Evolutionary conservation across 2,888 invertebrate genomes (phyloP).

Genomic region (Blera fallax): DNA sequence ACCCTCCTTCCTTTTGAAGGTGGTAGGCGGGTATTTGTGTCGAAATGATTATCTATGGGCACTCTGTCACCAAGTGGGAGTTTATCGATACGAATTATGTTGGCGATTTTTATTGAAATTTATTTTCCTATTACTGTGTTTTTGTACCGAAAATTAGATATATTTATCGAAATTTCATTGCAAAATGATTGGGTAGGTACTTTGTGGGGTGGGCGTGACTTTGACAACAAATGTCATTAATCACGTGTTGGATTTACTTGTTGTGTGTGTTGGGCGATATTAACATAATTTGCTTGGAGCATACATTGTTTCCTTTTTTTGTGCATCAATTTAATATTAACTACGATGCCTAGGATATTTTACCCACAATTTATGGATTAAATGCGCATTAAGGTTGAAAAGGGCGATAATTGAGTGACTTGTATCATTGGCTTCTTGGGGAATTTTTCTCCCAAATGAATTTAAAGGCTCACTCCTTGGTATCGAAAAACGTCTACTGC

Average conservation of each 20-base stretch:
- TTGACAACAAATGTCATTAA: not conserved
- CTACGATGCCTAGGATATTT: too few relatives aligned
- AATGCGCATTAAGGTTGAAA: too few relatives aligned
- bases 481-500: too few relatives aligned
- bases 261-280: not conserved
- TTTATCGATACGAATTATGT: constrained; percentile 25
- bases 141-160: not conserved
- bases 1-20: too few relatives aligned
- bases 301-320: not conserved
- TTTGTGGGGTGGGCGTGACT: not conserved
- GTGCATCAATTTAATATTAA: too few relatives aligned
- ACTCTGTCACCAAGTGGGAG: not conserved
- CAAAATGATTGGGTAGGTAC: not conserved
- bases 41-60: constrained; percentile 8
- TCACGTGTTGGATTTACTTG: constrained; percentile 11
- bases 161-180: not conserved
- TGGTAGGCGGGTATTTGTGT: not conserved
- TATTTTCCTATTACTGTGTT: constrained; percentile 1
- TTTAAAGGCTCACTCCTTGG: too few relatives aligned
- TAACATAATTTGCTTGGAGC: not conserved
- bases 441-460: too few relatives aligned
- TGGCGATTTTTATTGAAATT: constrained; percentile 28
- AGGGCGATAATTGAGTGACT: too few relatives aligned
- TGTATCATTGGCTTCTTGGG: too few relatives aligned
- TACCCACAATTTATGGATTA: too few relatives aligned